Conservation (phyloP, 2,113 vertebrate genomes). For the Gobiocypris rarus region DNA sequence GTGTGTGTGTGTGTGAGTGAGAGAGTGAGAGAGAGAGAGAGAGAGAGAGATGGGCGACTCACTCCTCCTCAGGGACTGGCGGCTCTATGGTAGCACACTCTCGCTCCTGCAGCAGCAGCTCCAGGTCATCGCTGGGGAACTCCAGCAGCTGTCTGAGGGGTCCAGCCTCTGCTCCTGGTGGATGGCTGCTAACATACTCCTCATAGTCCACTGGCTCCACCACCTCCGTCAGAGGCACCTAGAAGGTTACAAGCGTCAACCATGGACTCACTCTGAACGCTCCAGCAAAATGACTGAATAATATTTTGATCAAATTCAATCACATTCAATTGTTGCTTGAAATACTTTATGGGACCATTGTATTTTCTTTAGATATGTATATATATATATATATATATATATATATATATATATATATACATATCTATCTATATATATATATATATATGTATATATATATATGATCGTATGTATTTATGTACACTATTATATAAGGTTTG, state of each 20-base stretch:
- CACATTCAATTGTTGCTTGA: too few relatives aligned
- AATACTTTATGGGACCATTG: too few relatives aligned
- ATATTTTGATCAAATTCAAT: too few relatives aligned
- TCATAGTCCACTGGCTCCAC: constrained; percentile 90
- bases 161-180: constrained; percentile 79
- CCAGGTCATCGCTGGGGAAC: constrained; percentile 86
- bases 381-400: too few relatives aligned
- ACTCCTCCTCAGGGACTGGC: constrained; percentile 82
- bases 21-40: not conserved
- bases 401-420: too few relatives aligned
- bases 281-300: not conserved
- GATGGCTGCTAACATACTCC: constrained; percentile 83
- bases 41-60: constrained; percentile 52
- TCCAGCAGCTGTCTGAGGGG: constrained; percentile 84
- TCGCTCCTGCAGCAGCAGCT: constrained; percentile 82
- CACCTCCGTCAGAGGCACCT: constrained; percentile 88
- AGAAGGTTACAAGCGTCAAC: not conserved
- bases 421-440: too few relatives aligned
- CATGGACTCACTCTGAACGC: too few relatives aligned
- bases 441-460: too few relatives aligned
- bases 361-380: too few relatives aligned
- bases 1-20: not conserved
- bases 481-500: too few relatives aligned
- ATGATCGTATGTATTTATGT: too few relatives aligned
- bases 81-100: constrained; percentile 87